Conservation (phyloP, 2,113 vertebrate species). For the Gymnorhina tibicen region DNA sequence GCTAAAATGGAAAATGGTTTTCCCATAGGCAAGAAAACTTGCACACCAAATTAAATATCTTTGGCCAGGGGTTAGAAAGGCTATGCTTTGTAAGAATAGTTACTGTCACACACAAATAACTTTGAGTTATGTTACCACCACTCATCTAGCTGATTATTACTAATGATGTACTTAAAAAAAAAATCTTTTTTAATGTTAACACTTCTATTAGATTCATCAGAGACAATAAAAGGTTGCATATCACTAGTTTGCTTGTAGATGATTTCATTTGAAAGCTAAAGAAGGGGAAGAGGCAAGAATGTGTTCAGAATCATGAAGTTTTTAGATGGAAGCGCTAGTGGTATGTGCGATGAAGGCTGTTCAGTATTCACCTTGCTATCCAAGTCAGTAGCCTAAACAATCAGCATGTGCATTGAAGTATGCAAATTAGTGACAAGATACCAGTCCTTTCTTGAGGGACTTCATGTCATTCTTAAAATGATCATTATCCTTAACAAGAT, state of each 20-base stretch:
- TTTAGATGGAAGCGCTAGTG: background rate
- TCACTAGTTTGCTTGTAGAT: background rate
- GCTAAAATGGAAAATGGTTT: slow-evolving; percentile 19
- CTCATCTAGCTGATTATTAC: background rate
- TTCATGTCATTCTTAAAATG: background rate
- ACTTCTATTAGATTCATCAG: background rate
- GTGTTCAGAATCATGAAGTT: fast-evolving
- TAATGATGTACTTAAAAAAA: background rate
- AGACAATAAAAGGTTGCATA: background rate
- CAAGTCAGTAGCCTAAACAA: background rate
- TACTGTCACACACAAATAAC: background rate
- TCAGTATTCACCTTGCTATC: background rate
- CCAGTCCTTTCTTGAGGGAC: background rate
- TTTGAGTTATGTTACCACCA: background rate
- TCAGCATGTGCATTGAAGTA: background rate
- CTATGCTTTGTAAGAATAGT: background rate
- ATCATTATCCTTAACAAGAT: background rate
- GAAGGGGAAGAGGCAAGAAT: background rate
- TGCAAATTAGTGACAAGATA: background rate
- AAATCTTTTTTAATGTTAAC: background rate
- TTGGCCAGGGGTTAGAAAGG: background rate
- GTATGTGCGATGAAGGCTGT: background rate
- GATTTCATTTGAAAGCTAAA: background rate
- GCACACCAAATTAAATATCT: background rate
- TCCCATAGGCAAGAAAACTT: background rate